Conservation (phyloP, 2,113 vertebrate genomes). For the Phylloscopus whistleri region DNA sequence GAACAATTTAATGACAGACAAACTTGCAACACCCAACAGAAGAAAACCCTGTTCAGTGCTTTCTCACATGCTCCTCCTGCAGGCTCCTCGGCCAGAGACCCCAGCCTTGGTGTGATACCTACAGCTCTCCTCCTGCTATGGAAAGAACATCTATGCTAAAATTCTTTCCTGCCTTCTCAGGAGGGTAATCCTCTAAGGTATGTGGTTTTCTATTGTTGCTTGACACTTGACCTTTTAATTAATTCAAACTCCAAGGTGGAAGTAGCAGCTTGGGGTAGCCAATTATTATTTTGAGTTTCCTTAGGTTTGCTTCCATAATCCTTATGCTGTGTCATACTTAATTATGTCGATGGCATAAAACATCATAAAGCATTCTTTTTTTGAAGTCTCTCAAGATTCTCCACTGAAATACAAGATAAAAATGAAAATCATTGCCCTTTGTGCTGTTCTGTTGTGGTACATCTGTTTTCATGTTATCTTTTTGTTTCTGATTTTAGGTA, state of each 20-base stretch:
- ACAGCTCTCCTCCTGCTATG: background rate
- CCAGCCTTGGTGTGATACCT: background rate
- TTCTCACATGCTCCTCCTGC: background rate
- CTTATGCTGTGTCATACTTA: background rate
- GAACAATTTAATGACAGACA: background rate
- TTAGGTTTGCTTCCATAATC: background rate
- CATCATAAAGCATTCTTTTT: background rate
- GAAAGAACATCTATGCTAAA: background rate
- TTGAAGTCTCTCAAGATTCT: background rate
- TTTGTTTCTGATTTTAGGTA: background rate
- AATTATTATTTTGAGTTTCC: conserved; percentile 13
- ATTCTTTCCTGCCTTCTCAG: background rate
- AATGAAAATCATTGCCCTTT: background rate
- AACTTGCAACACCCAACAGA: background rate
- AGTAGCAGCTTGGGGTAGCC: background rate
- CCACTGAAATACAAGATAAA: background rate
- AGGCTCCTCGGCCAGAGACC: fast-evolving
- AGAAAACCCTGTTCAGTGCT: background rate
- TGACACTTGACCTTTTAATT: background rate
- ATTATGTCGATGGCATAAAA: background rate
- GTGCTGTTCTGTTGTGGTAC: background rate
- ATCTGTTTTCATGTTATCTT: background rate
- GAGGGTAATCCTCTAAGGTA: background rate
- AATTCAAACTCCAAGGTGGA: background rate
- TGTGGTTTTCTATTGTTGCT: background rate